Conservation (phyloP, 2,888 invertebrate species). For the Noctua fimbriata region DNA sequence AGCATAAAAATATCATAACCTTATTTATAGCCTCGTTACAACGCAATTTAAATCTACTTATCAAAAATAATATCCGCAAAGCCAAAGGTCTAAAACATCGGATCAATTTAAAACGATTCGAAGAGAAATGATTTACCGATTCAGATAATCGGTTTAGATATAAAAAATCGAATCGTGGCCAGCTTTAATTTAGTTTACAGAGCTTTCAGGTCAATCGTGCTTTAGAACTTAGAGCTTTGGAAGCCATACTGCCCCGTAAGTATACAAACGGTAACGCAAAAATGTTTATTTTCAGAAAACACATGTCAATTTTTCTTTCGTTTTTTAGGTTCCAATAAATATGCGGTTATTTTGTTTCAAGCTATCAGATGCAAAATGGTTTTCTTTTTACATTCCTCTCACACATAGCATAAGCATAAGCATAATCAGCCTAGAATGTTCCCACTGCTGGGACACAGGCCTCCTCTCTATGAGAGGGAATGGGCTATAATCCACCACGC, state of each 20-base stretch:
- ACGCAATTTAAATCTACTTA: conserved; percentile 63
- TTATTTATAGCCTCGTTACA: conserved; percentile 37
- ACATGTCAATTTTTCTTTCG: not conserved
- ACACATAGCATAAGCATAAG: no score
- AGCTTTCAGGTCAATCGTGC: conserved; percentile 53
- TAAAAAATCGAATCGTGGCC: conserved; percentile 43
- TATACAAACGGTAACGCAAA: not conserved
- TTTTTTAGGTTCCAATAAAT: not conserved
- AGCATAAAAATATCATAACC: conserved; percentile 15
- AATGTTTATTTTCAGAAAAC: not conserved
- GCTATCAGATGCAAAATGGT: not conserved
- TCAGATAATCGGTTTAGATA: conserved; percentile 62
- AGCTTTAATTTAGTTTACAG: conserved; percentile 58
- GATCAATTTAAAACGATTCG: conserved; percentile 53
- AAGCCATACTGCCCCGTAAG: not conserved
- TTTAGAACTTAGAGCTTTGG: conserved; percentile 38
- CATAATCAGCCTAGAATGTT: no score
- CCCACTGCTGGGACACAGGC: no score
- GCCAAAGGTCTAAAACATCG: conserved; percentile 22
- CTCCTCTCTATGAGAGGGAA: no score
- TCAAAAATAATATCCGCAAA: conserved; percentile 56
- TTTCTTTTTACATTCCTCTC: not conserved
- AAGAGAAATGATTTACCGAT: conserved; percentile 53
- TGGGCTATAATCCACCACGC: no score
- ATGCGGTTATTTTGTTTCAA: not conserved